Percentiles rank a stretch among this genome's conserved stretches.
Conservation (phyloP, 2,797 vertebrate genomes). For the Phoebastria nigripes region DNA sequence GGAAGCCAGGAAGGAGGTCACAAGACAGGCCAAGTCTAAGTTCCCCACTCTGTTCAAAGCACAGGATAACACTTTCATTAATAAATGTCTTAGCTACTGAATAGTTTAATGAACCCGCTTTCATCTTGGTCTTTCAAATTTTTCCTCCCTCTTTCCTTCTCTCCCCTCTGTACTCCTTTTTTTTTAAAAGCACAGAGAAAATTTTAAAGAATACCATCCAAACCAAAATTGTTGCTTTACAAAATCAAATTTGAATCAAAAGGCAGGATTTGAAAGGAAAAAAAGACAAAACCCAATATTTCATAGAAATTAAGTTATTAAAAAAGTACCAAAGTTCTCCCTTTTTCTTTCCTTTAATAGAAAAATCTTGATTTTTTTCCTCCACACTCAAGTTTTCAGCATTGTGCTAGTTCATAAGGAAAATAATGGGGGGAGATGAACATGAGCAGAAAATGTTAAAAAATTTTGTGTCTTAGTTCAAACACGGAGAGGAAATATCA, state of each 20-base stretch:
- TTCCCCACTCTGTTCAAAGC: background rate
- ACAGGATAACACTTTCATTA: background rate
- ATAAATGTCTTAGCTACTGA: background rate
- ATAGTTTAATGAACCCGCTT: background rate
- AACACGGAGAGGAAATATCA: background rate
- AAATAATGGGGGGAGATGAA: background rate
- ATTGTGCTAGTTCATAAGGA: background rate
- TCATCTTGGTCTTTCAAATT: background rate
- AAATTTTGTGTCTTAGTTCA: background rate
- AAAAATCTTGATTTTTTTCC: background rate
- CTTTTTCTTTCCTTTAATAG: background rate
- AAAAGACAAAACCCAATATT: background rate
- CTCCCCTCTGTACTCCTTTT: fast-evolving
- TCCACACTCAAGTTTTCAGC: background rate
- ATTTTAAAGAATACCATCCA: background rate
- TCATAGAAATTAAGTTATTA: background rate
- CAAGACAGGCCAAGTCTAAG: constrained; percentile 8
- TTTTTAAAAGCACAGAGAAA: background rate
- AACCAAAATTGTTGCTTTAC: background rate
- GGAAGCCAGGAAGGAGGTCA: constrained; percentile 26
- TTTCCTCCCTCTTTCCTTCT: background rate
- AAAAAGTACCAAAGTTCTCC: background rate
- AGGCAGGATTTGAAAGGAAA: background rate
- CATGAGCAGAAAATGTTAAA: background rate
- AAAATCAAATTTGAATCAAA: background rate